phyloP scores from a whole-genome alignment of 2,113 vertebrate species.

The Chloropsis cyanopogon region DNA sequence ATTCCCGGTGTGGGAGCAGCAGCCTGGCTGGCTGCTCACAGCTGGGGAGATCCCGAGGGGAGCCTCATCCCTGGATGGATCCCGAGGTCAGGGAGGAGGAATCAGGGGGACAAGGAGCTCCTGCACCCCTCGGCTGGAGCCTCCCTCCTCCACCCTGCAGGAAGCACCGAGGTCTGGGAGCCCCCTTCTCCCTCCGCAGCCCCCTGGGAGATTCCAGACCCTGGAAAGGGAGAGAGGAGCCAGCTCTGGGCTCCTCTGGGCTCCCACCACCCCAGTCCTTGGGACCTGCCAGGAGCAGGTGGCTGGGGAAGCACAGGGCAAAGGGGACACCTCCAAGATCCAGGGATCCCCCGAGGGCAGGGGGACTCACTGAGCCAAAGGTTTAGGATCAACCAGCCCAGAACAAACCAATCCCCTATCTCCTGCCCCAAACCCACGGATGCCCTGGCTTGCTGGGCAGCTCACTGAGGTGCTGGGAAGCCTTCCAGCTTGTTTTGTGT shows the following conservation, averaged over 20 bases:
- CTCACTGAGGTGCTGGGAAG: neutral
- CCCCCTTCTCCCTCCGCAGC: neutral
- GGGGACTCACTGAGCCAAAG: neutral
- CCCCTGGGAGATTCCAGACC: neutral
- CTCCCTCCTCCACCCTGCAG: neutral
- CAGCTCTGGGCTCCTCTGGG: neutral
- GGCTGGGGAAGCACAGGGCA: neutral
- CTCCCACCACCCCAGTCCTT: neutral
- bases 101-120: fast-evolving
- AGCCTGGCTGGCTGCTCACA: neutral
- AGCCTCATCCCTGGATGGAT: fast-evolving
- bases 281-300: neutral
- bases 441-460: neutral
- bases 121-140: neutral
- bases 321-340: neutral
- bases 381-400: neutral
- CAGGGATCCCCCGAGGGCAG: neutral
- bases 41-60: fast-evolving
- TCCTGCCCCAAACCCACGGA: neutral
- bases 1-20: fast-evolving
- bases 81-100: neutral
- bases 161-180: neutral
- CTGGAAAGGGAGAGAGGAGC: neutral
- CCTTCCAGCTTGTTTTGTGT: neutral
- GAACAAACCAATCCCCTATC: neutral